Evolutionary conservation across 1,140 invertebrate genomes (phyloP).

Genomic region (Ceratosolen solmsi): DNA sequence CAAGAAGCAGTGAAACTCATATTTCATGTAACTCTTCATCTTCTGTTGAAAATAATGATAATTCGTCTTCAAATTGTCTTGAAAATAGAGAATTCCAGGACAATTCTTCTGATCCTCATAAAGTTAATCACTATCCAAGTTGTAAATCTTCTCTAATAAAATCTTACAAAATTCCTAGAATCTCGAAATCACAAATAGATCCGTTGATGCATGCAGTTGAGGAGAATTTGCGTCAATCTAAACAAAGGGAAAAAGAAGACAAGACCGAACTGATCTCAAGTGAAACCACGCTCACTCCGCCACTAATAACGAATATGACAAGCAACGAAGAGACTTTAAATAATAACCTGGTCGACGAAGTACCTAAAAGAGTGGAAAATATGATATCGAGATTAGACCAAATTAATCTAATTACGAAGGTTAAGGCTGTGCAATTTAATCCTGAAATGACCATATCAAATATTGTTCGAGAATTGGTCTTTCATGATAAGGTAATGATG

Average conservation of each 20-base stretch:
- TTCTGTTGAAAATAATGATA: not conserved
- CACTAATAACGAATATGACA: conserved; percentile 65
- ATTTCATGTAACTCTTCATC: conserved; percentile 8
- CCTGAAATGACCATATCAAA: conserved; percentile 66
- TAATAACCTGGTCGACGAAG: conserved; percentile 17
- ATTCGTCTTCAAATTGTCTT: not conserved
- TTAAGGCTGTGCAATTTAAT: conserved; percentile 54
- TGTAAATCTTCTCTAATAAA: conserved; percentile 10
- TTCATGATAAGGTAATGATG: conserved; percentile 68
- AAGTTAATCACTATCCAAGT: not conserved
- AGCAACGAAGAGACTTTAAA: not conserved
- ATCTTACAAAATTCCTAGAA: conserved; percentile 19
- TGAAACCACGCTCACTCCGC: conserved; percentile 66
- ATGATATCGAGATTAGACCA: conserved; percentile 51
- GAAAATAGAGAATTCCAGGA: not conserved
- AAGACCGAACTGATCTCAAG: not conserved
- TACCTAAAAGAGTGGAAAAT: conserved; percentile 50
- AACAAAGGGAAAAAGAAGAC: conserved; percentile 37
- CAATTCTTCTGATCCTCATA: not conserved
- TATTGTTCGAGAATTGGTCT: conserved; percentile 66
- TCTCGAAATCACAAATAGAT: conserved; percentile 3
- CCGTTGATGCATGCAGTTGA: conserved; percentile 25
- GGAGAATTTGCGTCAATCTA: conserved; percentile 9
- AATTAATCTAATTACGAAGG: conserved; percentile 53
- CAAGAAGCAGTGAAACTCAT: not conserved